Evolutionary conservation across 2,888 invertebrate species (phyloP), one percentile per base, ranked within the genome.

Genomic region (Amblyjoppa fuscipennis): DNA sequence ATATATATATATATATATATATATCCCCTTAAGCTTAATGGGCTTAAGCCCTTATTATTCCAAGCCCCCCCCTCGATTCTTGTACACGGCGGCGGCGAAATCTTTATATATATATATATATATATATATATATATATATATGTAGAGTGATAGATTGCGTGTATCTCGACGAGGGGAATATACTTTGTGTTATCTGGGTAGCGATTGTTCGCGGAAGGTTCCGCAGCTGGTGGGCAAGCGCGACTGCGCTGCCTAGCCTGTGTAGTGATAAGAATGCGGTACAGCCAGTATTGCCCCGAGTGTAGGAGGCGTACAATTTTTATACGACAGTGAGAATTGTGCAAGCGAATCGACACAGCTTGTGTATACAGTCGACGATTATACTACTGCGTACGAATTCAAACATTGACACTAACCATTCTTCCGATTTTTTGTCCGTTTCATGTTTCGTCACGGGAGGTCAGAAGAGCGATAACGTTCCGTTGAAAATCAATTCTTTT

Each of bases 251-350:
- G 82, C 71, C 71, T 71, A 76, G 79, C 71, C 59, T 49, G 64
- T 28, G 66, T 41, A 51, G 76, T 85, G 85, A 85, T 85, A 85
- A 85, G 85, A 85, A 80, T 76, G 77, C 66, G 74, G 45, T 73
- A 73, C 71, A 71, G 74, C 81, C 31, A 31, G 74, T 61, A 28
- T 31, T 61, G 11, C 6, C 31, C 16, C 49, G n/a, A 41, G 25
- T 51, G 78, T 82, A 45, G 84, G 70, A 69, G 70, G 74, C 56
- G 59, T 45, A 69, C 13, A 49, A 73, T 71, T 49, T 61, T 75
- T 49, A 66, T 71, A 59, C 31, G 31, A 59, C 28, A 34, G 34
- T 13, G 7, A 31, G 7, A 20, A 20, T 20, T 49, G 38, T 45
- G 11, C 56, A 64, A 41, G 61, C 61, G 61, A 68, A 51, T 76